These are phyloP conservation scores for Meliscaeva auricollis DNA, from an alignment of 2,888 invertebrate species.

Conservation along the genomic window DNA sequence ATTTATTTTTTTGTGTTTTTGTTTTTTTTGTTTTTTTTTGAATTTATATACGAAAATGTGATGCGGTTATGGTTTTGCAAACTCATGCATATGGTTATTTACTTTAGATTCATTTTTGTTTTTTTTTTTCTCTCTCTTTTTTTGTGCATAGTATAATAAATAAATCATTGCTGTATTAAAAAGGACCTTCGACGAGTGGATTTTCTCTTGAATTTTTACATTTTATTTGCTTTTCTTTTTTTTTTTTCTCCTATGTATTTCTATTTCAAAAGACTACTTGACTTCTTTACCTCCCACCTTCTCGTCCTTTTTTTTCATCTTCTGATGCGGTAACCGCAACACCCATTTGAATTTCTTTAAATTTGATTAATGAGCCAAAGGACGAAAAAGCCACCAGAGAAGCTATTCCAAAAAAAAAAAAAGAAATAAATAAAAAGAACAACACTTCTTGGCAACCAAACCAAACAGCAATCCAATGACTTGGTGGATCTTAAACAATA, in stretches of 20 bases:
- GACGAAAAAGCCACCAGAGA: conserved; percentile 32
- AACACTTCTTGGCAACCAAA: conserved; percentile 57
- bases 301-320: background rate
- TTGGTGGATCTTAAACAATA: conserved; percentile 50
- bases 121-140: background rate
- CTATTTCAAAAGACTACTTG: conserved; percentile 10
- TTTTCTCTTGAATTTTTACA: conserved; percentile 2
- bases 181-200: conserved; percentile 29
- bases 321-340: conserved; percentile 4
- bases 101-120: conserved; percentile 18
- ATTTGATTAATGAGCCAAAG: conserved; percentile 70
- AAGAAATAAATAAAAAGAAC: background rate
- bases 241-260: background rate
- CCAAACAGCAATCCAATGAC: conserved; percentile 56
- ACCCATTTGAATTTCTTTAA: conserved; percentile 62
- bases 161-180: conserved; percentile 35
- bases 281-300: background rate
- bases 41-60: conserved; percentile 25
- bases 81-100: conserved; percentile 71
- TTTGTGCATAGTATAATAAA: conserved; percentile 2
- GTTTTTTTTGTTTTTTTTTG: too few relatives aligned
- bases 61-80: conserved; percentile 17
- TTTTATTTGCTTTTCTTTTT: conserved; percentile 8
- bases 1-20: background rate
- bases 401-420: background rate